phyloP scores from a whole-genome alignment of 1,140 invertebrate genomes.

The Drosophila parvula region DNA sequence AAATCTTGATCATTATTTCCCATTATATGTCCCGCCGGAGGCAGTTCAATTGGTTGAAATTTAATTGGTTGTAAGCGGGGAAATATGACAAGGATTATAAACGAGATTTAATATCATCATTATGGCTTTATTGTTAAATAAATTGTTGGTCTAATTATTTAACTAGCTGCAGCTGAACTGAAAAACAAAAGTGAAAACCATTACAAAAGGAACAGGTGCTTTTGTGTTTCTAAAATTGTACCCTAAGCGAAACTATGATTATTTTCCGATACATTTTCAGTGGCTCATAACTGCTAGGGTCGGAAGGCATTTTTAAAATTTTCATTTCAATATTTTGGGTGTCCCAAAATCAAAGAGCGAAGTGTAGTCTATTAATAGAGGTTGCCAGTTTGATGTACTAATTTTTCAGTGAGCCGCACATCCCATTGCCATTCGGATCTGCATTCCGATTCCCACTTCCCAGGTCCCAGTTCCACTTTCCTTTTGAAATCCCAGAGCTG shows the following conservation, averaged over 20 bases:
- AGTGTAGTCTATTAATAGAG: constrained; percentile 45
- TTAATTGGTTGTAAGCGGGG: constrained; percentile 1
- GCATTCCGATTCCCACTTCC: constrained; percentile 20
- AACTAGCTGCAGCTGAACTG: not conserved
- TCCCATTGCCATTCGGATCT: constrained; percentile 38
- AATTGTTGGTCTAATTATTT: not conserved
- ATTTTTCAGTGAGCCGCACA: constrained; percentile 63
- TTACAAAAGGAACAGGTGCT: not conserved
- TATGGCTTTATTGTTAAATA: not conserved
- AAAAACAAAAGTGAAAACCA: not conserved
- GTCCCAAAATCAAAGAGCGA: constrained; percentile 21
- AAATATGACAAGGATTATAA: constrained; percentile 6
- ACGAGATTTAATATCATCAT: constrained; percentile 1
- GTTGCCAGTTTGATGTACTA: constrained; percentile 49
- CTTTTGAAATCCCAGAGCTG: constrained; percentile 43
- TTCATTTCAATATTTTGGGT: not conserved
- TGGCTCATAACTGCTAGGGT: not conserved
- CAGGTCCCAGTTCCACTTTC: not conserved
- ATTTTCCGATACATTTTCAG: not conserved
- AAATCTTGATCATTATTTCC: constrained; percentile 32
- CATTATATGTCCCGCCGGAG: constrained; percentile 10
- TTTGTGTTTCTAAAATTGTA: not conserved
- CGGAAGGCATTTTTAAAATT: not conserved
- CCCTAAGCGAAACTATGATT: not conserved
- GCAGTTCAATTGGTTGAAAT: constrained; percentile 26